Base-by-base conservation (phyloP, 2,888 invertebrate genomes). In the Micoletzkya japonica region DNA sequence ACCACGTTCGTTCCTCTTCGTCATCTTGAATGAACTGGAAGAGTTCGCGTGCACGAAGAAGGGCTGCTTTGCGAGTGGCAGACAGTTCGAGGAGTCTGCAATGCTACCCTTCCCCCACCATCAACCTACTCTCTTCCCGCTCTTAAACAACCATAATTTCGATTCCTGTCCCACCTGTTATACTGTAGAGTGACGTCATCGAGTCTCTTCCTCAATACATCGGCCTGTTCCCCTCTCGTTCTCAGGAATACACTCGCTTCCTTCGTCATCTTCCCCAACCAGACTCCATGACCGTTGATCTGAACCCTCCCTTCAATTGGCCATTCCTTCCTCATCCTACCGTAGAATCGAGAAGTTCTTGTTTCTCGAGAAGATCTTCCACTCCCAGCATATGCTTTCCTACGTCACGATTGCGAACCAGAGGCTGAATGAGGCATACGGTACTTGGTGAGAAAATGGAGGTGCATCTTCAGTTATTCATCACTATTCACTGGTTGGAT, bases 1-100 rank as follows among this genome's bases (percentile, higher is more conserved):
- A 89, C 96, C 97, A 97, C 0, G 93, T 91, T 88, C 96, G 95
- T 87, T 97, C 97, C 82, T 97, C 97, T 82, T 97, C 96, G 81
- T 94, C 92, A 86, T 97, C 96, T 87, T 95, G 94, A 14, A 77
- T 88, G 87, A 97, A 95, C 87, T 95, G 94, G 88, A 92, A 95
- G 83, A 94, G 92, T 85, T 93, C 92, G 72, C 94, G 89, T 0
- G 95, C 94, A 83, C 95, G 94, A 86, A 96, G 95, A 20, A 98
- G 88, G 20, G 92, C 89, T 3, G 70, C 91, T 75, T 93, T 91
- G 7, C 95, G 90, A 79, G 91, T 91, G 69, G 91, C 91, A 54
- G 91, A 91, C 49, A 91, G 90, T 58, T 91, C 90, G 20, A 90
- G 88, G 72, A 92, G 85, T 59, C 90, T 91, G 44, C 7, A 72